A percentile compares a stretch with the other conserved stretches of the same genome.
phyloP scores from a whole-genome alignment of 2,113 vertebrate species.

The Formicarius rufipectus region DNA sequence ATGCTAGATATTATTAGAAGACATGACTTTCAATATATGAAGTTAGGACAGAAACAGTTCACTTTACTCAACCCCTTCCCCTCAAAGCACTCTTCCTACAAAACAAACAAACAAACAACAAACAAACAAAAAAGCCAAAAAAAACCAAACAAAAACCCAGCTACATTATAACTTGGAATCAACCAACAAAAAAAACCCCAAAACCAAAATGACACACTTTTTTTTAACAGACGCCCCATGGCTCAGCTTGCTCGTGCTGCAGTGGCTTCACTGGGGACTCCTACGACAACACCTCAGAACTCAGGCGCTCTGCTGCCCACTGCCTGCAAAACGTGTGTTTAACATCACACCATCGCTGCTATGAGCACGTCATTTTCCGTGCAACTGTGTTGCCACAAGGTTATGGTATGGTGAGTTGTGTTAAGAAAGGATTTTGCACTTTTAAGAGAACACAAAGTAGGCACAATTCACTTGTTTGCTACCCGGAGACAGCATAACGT shows the following conservation, averaged over 20 bases:
- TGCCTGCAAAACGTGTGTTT: not conserved
- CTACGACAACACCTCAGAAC: not conserved
- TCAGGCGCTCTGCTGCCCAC: too few relatives aligned
- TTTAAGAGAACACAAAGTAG: not conserved
- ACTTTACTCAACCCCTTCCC: not conserved
- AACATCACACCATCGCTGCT: not conserved
- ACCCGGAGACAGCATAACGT: not conserved
- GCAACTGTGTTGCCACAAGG: not conserved
- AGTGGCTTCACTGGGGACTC: too few relatives aligned
- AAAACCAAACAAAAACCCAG: not conserved
- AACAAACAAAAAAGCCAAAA: not conserved
- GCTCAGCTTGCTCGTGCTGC: not conserved
- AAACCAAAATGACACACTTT: not conserved
- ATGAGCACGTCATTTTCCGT: not conserved
- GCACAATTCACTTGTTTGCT: not conserved
- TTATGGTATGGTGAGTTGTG: not conserved
- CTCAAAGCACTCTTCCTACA: not conserved
- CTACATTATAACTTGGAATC: not conserved
- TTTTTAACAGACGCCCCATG: not conserved
- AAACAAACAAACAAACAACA: not conserved
- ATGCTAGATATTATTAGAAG: not conserved
- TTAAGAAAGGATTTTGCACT: not conserved
- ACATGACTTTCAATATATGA: not conserved
- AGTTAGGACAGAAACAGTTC: not conserved
- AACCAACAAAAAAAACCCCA: too few relatives aligned